These are phyloP conservation scores for Ibycter americanus DNA, from an alignment of 2,797 vertebrate genomes.

Conservation along the genomic window DNA sequence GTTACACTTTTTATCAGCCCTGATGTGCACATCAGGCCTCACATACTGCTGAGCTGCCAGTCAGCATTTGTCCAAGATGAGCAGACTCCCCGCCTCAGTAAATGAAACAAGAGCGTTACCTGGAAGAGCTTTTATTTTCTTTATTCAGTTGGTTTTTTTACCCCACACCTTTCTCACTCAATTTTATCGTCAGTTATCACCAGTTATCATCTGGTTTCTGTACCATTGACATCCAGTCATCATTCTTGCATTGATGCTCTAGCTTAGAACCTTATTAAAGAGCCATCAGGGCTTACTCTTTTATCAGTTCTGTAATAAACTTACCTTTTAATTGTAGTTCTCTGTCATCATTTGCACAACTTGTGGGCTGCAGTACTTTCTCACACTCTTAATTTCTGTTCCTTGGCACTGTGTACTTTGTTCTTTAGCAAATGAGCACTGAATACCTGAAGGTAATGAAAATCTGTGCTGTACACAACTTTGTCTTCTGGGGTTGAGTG, in stretches of 20 bases:
- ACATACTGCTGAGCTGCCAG: fast-evolving
- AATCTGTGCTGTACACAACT: not conserved
- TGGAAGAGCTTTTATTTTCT: fast-evolving
- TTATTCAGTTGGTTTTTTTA: fast-evolving
- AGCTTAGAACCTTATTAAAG: not conserved
- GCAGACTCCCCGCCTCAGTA: fast-evolving
- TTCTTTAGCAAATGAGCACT: not conserved
- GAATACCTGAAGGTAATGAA: not conserved
- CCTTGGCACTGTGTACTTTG: not conserved
- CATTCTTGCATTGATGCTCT: not conserved
- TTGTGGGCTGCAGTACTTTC: not conserved
- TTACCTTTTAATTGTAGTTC: not conserved
- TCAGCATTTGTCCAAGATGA: fast-evolving
- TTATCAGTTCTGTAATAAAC: not conserved
- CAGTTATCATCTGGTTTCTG: not conserved
- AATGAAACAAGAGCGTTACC: fast-evolving
- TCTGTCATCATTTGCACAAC: not conserved
- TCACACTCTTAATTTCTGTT: not conserved
- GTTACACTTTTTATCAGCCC: not conserved
- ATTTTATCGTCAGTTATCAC: too few relatives aligned
- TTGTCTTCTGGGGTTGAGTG: not conserved
- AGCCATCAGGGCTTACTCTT: not conserved
- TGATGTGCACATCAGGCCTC: not conserved
- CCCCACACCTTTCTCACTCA: not conserved
- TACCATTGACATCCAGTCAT: not conserved